Evolutionary conservation across 2,888 invertebrate species (phyloP).

Genomic region (Colletes collaris): DNA sequence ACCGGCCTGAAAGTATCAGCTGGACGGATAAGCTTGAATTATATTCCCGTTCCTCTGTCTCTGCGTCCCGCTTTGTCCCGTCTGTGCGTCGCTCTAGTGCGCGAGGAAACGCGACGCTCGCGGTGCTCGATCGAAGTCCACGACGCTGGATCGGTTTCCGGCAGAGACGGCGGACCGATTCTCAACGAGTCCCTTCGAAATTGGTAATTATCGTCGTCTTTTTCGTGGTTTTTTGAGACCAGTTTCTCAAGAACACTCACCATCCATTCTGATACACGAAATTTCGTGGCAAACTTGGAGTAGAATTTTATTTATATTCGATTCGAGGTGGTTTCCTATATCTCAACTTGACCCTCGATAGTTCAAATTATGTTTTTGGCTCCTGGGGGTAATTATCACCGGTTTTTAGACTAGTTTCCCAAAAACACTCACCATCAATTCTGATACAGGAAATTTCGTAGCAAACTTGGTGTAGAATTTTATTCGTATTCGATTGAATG

Average conservation of each 20-base stretch:
- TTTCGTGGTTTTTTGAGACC: background rate
- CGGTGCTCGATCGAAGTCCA: conserved; percentile 4
- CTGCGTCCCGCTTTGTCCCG: background rate
- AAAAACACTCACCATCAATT: too few species aligned
- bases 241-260: too few species aligned
- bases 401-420: background rate
- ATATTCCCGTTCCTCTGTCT: conserved; percentile 36
- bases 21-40: conserved; percentile 68
- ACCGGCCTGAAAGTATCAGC: conserved; percentile 71
- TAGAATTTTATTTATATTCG: too few species aligned
- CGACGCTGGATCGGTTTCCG: conserved; percentile 12
- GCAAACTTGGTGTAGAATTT: too few species aligned
- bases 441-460: too few species aligned
- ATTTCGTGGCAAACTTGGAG: too few species aligned
- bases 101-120: conserved; percentile 19
- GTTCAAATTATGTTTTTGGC: too few species aligned
- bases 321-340: too few species aligned
- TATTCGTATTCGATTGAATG: too few species aligned
- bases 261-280: too few species aligned
- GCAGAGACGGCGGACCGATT: too few species aligned
- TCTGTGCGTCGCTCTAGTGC: conserved; percentile 20
- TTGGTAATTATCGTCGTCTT: background rate
- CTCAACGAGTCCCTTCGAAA: background rate
- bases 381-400: background rate
- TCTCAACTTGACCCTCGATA: too few species aligned